These are phyloP conservation scores for Prunella himalayana DNA, from an alignment of 2,113 vertebrate species.

Conservation along the genomic window DNA sequence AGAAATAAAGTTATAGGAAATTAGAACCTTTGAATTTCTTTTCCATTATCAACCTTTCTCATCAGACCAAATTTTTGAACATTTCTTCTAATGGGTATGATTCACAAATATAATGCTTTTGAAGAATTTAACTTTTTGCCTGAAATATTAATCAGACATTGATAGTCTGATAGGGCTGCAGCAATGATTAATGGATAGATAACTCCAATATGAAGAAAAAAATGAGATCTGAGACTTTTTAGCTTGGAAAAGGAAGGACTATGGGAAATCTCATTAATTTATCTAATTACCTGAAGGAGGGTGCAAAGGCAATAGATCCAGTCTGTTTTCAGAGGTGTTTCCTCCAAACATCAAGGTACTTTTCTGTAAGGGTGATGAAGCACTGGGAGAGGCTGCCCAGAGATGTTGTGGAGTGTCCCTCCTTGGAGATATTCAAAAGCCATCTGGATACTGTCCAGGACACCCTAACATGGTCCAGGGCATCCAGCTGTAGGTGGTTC, in stretches of 20 bases:
- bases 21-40: background rate
- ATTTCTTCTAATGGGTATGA: background rate
- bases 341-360: rapidly evolving
- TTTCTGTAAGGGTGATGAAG: background rate
- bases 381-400: background rate
- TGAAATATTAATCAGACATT: slow-evolving; percentile 28
- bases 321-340: background rate
- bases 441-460: rapidly evolving
- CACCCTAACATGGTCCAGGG: background rate
- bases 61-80: background rate
- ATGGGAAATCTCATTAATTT: background rate
- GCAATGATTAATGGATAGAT: background rate
- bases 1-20: background rate
- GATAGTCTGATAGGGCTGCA: background rate
- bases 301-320: background rate
- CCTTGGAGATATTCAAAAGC: background rate
- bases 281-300: background rate
- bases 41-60: background rate
- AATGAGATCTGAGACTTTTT: background rate
- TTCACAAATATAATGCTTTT: background rate
- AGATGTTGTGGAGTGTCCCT: background rate
- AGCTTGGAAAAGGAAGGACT: background rate
- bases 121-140: background rate
- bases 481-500: background rate
- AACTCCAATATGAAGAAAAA: background rate